Evolutionary conservation across 2,888 invertebrate genomes (phyloP).

Genomic region (Andricus quercusramuli): DNA sequence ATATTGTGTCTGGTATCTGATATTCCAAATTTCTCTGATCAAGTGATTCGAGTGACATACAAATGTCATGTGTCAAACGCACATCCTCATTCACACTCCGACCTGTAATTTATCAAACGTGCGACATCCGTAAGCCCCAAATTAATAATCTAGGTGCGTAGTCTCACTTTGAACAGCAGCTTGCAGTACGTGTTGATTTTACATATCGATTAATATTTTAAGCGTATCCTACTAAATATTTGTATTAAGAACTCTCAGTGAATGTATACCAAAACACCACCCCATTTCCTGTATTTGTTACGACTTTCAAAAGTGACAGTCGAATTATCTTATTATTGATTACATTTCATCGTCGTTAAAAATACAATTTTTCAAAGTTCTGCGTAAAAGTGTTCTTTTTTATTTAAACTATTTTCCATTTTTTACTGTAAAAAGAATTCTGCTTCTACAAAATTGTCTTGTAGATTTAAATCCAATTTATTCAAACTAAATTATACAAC

Average conservation of each 20-base stretch:
- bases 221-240: neutral
- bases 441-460: too few relatives aligned
- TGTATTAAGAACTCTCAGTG: neutral
- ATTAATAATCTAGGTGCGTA: constrained; percentile 32
- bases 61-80: constrained; percentile 67
- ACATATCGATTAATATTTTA: neutral
- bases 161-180: neutral
- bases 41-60: constrained; percentile 67
- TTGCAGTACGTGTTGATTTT: neutral
- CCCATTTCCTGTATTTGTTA: neutral
- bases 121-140: neutral
- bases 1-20: constrained; percentile 28
- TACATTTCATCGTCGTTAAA: too few relatives aligned
- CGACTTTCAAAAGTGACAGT: neutral
- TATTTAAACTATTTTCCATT: too few relatives aligned
- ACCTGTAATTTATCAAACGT: constrained; percentile 51
- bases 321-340: too few relatives aligned
- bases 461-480: too few relatives aligned
- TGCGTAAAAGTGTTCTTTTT: neutral
- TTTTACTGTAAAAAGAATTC: too few relatives aligned
- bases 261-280: too few relatives aligned
- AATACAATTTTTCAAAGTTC: neutral
- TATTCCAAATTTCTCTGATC: constrained; percentile 58
- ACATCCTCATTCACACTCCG: constrained; percentile 56
- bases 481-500: too few relatives aligned